A percentile compares a stretch with the other conserved stretches of the same genome.
Evolutionary conservation across 1,140 invertebrate genomes (phyloP).

Genomic region (Aphelinus certus): DNA sequence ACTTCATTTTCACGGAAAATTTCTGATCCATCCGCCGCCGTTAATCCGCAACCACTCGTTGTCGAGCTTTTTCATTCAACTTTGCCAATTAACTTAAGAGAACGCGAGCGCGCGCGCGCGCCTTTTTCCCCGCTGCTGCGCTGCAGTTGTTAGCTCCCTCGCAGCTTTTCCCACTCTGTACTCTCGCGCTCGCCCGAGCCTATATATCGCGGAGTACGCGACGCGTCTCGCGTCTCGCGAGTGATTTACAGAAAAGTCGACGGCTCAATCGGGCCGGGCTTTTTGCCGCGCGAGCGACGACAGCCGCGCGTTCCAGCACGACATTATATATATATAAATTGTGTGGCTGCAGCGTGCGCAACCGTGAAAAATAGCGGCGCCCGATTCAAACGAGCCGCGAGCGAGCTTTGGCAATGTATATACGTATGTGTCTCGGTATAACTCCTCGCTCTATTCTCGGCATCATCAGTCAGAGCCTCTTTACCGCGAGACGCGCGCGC

Average conservation of each 20-base stretch:
- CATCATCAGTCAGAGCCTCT: conserved; percentile 62
- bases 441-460: conserved; percentile 57
- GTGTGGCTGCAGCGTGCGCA: background rate
- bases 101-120: conserved; percentile 23
- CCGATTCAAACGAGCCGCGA: too few species aligned
- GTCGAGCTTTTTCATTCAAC: conserved; percentile 59
- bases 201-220: background rate
- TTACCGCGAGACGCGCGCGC: conserved; percentile 56
- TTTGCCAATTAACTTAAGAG: conserved; percentile 56
- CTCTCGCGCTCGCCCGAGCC: background rate
- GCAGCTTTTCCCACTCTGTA: background rate
- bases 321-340: too few species aligned
- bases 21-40: conserved; percentile 57
- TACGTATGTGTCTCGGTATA: too few species aligned
- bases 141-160: background rate
- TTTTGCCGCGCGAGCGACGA: too few species aligned
- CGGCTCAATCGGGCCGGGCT: too few species aligned
- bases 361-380: background rate
- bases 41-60: conserved; percentile 45
- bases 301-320: too few species aligned
- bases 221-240: background rate
- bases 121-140: conserved; percentile 8
- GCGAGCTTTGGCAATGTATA: too few species aligned
- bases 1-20: conserved; percentile 61
- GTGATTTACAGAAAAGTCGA: too few species aligned